Percentiles rank a stretch among this genome's conserved stretches.
Evolutionary conservation across 2,797 vertebrate genomes (phyloP).

Genomic region (Tokudaia muenninki): DNA sequence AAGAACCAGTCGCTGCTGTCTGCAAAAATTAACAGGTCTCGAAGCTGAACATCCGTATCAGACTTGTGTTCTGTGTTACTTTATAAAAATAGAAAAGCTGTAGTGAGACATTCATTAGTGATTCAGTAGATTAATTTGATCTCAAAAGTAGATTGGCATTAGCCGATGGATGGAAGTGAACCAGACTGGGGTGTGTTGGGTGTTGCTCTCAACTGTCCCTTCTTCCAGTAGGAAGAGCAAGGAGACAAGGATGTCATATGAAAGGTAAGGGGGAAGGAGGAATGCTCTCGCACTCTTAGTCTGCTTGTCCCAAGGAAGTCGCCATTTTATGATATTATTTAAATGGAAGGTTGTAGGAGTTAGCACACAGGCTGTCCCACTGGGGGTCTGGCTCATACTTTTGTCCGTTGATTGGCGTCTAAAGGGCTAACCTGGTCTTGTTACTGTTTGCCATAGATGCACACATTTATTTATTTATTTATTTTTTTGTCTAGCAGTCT

Average conservation of each 20-base stretch:
- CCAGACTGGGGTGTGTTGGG: not conserved
- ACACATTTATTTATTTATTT: too few species aligned
- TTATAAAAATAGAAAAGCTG: conserved; percentile 55
- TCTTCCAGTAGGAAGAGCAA: not conserved
- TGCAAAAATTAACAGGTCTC: conserved; percentile 48
- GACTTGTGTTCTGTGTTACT: not conserved
- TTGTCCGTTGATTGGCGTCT: not conserved
- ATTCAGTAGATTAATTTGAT: conserved; percentile 23
- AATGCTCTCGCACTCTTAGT: not conserved
- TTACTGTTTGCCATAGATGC: not conserved
- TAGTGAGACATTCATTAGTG: conserved; percentile 31
- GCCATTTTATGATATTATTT: not conserved
- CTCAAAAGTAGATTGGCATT: not conserved
- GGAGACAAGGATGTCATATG: not conserved
- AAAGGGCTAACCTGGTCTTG: not conserved
- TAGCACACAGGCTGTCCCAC: not conserved
- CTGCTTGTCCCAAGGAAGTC: not conserved
- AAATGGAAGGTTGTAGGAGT: not conserved
- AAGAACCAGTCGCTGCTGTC: not conserved
- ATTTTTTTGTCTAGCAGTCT: not conserved
- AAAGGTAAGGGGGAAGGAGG: not conserved
- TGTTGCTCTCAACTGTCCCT: not conserved
- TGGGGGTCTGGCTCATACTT: conserved; percentile 44
- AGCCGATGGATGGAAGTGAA: not conserved
- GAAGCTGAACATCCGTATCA: not conserved